Percentiles rank a stretch among this genome's conserved stretches.
Conservation (phyloP, 2,113 vertebrate genomes). For the Orycteropus afer region DNA sequence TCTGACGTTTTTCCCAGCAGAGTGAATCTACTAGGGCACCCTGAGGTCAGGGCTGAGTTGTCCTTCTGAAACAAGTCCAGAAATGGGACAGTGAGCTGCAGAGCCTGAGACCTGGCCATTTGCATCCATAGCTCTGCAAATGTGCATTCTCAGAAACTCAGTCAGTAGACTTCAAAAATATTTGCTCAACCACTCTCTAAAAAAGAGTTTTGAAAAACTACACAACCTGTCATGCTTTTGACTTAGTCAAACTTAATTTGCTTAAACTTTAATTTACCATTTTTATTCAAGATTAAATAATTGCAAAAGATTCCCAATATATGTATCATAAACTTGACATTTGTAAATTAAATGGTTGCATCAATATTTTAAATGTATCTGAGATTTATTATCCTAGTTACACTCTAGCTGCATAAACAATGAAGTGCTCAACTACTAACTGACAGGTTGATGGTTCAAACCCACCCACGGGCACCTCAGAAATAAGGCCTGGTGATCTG, state of each 20-base stretch:
- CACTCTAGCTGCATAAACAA: too few species aligned
- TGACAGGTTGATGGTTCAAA: too few species aligned
- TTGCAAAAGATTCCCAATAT: background rate
- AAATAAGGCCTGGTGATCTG: too few species aligned
- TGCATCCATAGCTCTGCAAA: background rate
- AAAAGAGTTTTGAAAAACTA: slow-evolving; percentile 21
- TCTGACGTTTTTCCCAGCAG: background rate
- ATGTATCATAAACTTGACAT: background rate
- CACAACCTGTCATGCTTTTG: background rate
- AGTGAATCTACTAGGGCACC: background rate
- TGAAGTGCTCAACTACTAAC: too few species aligned
- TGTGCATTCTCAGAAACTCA: background rate
- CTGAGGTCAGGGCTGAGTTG: background rate
- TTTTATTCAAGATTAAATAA: slow-evolving; percentile 1
- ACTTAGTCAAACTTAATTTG: slow-evolving; percentile 16
- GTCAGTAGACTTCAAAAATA: background rate
- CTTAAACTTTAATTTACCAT: background rate
- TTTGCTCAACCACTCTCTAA: background rate
- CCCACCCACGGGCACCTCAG: too few species aligned
- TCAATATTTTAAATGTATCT: background rate
- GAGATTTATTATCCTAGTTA: background rate
- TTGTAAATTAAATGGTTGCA: background rate
- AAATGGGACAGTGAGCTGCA: background rate
- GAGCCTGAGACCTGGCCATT: background rate
- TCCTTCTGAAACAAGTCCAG: background rate